phyloP scores from a whole-genome alignment of 2,888 invertebrate species.

The Spilosoma lubricipeda region DNA sequence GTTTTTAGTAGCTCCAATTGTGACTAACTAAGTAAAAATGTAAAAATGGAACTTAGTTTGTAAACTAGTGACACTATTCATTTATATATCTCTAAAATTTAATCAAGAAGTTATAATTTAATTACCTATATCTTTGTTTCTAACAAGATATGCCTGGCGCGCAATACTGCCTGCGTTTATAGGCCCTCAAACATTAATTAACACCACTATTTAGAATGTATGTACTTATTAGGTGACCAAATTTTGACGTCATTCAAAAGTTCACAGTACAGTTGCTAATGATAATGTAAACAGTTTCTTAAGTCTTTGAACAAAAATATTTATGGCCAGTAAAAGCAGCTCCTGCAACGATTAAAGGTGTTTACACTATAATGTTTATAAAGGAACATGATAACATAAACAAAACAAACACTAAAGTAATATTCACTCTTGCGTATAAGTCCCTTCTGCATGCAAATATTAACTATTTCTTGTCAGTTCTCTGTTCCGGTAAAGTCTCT shows the following conservation, averaged over 20 bases:
- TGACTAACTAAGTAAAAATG: neutral
- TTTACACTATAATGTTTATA: conserved; percentile 21
- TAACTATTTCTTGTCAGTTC: neutral
- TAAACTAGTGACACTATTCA: neutral
- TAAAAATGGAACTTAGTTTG: too few relatives aligned
- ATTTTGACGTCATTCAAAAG: neutral
- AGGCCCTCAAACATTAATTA: too few relatives aligned
- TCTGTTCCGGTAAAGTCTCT: neutral
- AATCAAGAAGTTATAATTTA: neutral
- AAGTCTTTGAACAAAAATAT: conserved; percentile 16
- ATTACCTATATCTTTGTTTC: too few relatives aligned
- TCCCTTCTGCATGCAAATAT: neutral
- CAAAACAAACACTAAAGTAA: conserved; percentile 1
- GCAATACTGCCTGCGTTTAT: neutral
- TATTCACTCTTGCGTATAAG: neutral
- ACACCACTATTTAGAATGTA: neutral
- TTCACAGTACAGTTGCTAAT: conserved; percentile 17
- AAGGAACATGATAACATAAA: conserved; percentile 13
- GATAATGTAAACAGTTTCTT: conserved; percentile 14
- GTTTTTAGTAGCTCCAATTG: neutral
- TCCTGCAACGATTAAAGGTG: conserved; percentile 4
- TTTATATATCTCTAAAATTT: neutral
- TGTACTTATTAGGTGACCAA: conserved; percentile 1
- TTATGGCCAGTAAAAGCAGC: conserved; percentile 2
- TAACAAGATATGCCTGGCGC: neutral